A percentile compares a stretch with the other conserved stretches of the same genome.
Evolutionary conservation across 2,113 vertebrate species (phyloP).

Genomic region (Excalfactoria chinensis): DNA sequence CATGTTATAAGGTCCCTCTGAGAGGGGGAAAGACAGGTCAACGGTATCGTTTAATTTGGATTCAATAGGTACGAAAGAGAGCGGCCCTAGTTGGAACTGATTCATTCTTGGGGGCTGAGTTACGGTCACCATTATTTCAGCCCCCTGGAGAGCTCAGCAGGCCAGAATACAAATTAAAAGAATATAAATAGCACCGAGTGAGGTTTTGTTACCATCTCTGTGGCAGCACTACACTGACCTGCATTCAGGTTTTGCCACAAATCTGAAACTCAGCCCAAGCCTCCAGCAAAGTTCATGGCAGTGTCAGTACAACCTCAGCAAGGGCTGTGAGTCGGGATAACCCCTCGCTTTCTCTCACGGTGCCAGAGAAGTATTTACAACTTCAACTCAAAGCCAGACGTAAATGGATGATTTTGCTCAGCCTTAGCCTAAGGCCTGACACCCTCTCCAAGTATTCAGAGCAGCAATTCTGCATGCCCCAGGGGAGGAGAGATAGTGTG

Average conservation of each 20-base stretch:
- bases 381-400: neutral
- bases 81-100: neutral
- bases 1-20: neutral
- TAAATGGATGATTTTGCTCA: neutral
- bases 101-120: slow-evolving; percentile 26
- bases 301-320: neutral
- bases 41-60: neutral
- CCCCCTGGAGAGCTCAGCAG: neutral
- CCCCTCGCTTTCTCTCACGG: neutral
- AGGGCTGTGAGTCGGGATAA: neutral
- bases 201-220: slow-evolving; percentile 29
- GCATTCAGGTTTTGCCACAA: slow-evolving; percentile 9
- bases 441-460: neutral
- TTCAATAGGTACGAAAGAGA: slow-evolving; percentile 32
- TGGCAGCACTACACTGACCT: neutral
- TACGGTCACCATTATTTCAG: slow-evolving; percentile 44
- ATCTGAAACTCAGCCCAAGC: neutral
- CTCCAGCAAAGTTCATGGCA: slow-evolving; percentile 8
- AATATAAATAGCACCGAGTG: slow-evolving; percentile 21
- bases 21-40: slow-evolving; percentile 33
- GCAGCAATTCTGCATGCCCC: neutral
- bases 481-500: neutral
- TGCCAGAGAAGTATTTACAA: slow-evolving; percentile 1
- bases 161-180: slow-evolving; percentile 51
- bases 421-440: neutral